Evolutionary conservation across 2,113 vertebrate species (phyloP), one percentile per base, ranked within the genome.

Genomic region (Carassius auratus): DNA sequence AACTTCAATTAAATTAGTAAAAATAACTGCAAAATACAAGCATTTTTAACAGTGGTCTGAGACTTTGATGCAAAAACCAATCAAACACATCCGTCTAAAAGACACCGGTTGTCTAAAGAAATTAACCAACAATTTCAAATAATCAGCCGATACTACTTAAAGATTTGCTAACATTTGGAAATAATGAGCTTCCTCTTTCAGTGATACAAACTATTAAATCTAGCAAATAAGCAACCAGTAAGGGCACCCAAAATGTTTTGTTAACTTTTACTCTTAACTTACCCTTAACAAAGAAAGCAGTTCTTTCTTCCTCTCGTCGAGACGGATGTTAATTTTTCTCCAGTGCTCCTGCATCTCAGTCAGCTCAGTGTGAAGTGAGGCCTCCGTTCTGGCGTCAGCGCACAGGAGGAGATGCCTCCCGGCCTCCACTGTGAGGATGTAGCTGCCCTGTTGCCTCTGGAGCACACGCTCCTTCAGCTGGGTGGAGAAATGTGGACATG

Each of bases 381-480:
- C 95, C 93, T 98, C 97, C 0, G 96, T 95, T 42, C 55, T 92
- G 38, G 92, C 87, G 61, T 99, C 97, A 0, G 96, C 97, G 0
- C 95, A 96, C 45, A 98, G 95, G 83, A 99, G 93, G 48, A 99
- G 93, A 23, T 97, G 97, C 86, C 96, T 95, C 52, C 96, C 97
- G 0, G 96, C 97, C 93, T 99, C 97, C 92, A 98, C 94, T 0
- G 96, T 96, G 86, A 99, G 94, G 91, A 97, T 97, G 84, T 98
- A 99, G 92, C 97, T 96, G 42, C 98, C 97, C 87, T 99, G 98
- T 19, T 99, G 98, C 57, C 98, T 92, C 83, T 97, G 94, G 61
- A 99, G 96, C 77, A 97, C 95, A 69, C 96, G 96, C 89, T 98
- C 97, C 92, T 95, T 98, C 86, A 98, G 94, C 98, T 99, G 94